Evolutionary conservation across 1,140 invertebrate genomes (phyloP), one percentile per base, ranked within the genome.

Genomic region (Rhizoglyphus robini): DNA sequence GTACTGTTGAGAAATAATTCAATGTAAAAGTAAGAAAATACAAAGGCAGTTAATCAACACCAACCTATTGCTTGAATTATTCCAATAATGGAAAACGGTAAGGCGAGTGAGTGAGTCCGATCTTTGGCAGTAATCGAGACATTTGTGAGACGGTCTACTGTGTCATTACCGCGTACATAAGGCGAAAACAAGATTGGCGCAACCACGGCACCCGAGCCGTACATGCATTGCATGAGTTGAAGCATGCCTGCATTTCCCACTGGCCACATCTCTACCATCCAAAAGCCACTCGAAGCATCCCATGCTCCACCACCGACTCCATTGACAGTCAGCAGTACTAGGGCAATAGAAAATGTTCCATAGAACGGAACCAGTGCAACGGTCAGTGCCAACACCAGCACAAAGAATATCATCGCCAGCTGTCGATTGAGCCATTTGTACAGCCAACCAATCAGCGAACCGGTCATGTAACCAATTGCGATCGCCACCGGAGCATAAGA

Each of bases 231-330:
- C 11, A 13, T 58, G 36, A 63, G 47, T 29, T 63, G 61, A 23
- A 63, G 61, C 13, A 49, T 25, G 13, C 13, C 11, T 18, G 61
- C 15, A 49, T 36, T 63, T 4, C 34, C 34, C 32, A 36, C 27
- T 49, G 32, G 61, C 36, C 36, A 63, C 36, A 63, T 63, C 51
- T 54, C 51, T 32, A 54, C 51, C 51, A 54, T 54, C 51, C 51
- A 54, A 54, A 54, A 54, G 31, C 51, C 51, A 32, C 51, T 54
- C 20, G 8, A 5, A 5, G 51, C 8, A 32, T 54, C 51, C 51
- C 51, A 54, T 27, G 51, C 51, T 11, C 51, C 51, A 32, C 51
- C 8, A 32, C 23, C 51, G 20, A 54, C 23, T 25, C 51, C 51
- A 32, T 32, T 27, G 31, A 54, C 8, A 11, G 23, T 8, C 15